Evolutionary conservation across 2,113 vertebrate species (phyloP).

Genomic region (Perccottus glenii): DNA sequence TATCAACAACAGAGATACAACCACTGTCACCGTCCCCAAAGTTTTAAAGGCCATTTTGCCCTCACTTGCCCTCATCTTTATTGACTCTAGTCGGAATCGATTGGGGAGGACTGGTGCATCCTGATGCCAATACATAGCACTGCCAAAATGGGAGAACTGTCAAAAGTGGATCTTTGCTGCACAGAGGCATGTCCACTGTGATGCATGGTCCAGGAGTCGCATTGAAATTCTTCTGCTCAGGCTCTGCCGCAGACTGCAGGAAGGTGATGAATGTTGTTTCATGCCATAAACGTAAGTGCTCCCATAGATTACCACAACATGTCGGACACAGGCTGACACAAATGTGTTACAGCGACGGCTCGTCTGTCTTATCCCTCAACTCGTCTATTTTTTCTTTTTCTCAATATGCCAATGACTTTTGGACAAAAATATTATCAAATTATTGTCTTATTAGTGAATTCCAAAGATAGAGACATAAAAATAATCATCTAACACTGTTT

Average conservation of each 20-base stretch:
- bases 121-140: constrained; percentile 15
- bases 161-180: constrained; percentile 20
- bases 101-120: constrained; percentile 23
- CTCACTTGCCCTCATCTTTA: neutral
- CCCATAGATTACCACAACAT: constrained; percentile 74
- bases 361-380: constrained; percentile 71
- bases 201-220: constrained; percentile 62
- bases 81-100: constrained; percentile 26
- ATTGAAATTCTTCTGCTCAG: constrained; percentile 69
- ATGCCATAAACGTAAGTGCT: constrained; percentile 64
- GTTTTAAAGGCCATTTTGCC: constrained; percentile 13
- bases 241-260: constrained; percentile 48
- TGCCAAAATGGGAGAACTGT: constrained; percentile 29
- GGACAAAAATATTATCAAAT: constrained; percentile 72
- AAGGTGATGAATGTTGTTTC: constrained; percentile 77
- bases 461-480: constrained; percentile 53
- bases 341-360: constrained; percentile 70
- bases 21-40: neutral
- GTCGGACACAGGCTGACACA: constrained; percentile 65
- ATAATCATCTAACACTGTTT: no score
- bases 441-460: constrained; percentile 40
- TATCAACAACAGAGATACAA: constrained; percentile 35
- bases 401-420: constrained; percentile 71
- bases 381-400: constrained; percentile 47
- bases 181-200: constrained; percentile 44